Conservation (phyloP, 30 jellyfish, hydroid and myxozoan genomes). For the Hydractinia symbiolongicarpus region DNA sequence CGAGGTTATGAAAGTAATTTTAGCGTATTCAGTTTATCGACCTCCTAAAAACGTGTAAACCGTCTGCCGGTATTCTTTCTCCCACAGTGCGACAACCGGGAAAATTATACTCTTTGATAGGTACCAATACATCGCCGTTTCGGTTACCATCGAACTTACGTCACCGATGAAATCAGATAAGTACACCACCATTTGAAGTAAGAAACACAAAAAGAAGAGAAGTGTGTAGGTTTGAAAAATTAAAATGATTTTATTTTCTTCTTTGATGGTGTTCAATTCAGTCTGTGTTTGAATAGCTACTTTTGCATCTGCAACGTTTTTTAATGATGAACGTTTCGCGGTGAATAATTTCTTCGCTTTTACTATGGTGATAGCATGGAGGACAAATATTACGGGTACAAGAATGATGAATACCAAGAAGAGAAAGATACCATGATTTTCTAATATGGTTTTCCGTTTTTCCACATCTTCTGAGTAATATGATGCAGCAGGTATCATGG, state of each 20-base stretch:
- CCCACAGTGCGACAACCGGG: constrained; percentile 7
- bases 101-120: constrained; percentile 2
- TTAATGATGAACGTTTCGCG: neutral
- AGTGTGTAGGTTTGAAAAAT: constrained; percentile 1
- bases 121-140: neutral
- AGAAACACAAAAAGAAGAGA: neutral
- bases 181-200: neutral
- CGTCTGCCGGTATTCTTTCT: neutral
- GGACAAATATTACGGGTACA: neutral
- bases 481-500: neutral
- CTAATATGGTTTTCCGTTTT: neutral
- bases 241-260: neutral
- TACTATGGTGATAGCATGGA: neutral
- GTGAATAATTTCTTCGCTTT: neutral
- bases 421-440: neutral
- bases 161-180: neutral
- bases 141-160: neutral
- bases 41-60: constrained; percentile 7
- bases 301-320: neutral
- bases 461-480: neutral
- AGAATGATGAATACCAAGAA: neutral
- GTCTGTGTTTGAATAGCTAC: neutral
- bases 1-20: no score
- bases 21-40: neutral
- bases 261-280: neutral